phyloP scores from a whole-genome alignment of 2,797 vertebrate species.

The Lagocephalus sceleratus region DNA sequence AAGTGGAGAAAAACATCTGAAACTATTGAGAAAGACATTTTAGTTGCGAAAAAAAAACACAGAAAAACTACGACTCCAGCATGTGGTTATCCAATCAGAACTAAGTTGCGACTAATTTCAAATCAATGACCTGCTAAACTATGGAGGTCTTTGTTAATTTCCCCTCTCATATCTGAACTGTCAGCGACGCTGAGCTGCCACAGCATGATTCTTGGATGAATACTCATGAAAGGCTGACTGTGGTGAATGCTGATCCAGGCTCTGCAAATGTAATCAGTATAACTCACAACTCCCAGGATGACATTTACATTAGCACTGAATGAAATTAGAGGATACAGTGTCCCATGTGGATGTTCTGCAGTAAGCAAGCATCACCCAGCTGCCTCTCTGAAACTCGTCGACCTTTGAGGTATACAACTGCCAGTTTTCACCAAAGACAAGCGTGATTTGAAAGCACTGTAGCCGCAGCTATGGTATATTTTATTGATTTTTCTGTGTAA shows the following conservation, averaged over 20 bases:
- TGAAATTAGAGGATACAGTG: constrained; percentile 11
- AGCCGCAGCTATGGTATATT: background rate
- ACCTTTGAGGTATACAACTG: background rate
- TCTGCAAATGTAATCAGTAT: constrained; percentile 29
- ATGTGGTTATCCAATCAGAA: constrained; percentile 18
- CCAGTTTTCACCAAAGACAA: background rate
- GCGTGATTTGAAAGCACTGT: background rate
- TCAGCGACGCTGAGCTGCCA: background rate
- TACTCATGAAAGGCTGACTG: background rate
- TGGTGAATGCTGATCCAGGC: background rate
- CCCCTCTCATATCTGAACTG: constrained; percentile 25
- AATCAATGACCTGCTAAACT: constrained; percentile 23
- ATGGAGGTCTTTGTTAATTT: constrained; percentile 27
- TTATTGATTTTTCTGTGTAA: background rate
- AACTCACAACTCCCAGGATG: constrained; percentile 29
- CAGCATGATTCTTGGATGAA: constrained; percentile 4
- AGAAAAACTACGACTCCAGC: background rate
- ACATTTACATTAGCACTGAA: constrained; percentile 27
- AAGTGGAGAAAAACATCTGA: too few relatives aligned
- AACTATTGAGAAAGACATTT: background rate
- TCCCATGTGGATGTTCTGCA: constrained; percentile 1
- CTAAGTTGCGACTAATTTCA: constrained; percentile 1
- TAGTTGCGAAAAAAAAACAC: background rate
- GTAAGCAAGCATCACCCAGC: background rate
- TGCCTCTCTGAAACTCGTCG: background rate